Conservation (phyloP, 2,113 vertebrate genomes). For the Psittacula cyanocephala region DNA sequence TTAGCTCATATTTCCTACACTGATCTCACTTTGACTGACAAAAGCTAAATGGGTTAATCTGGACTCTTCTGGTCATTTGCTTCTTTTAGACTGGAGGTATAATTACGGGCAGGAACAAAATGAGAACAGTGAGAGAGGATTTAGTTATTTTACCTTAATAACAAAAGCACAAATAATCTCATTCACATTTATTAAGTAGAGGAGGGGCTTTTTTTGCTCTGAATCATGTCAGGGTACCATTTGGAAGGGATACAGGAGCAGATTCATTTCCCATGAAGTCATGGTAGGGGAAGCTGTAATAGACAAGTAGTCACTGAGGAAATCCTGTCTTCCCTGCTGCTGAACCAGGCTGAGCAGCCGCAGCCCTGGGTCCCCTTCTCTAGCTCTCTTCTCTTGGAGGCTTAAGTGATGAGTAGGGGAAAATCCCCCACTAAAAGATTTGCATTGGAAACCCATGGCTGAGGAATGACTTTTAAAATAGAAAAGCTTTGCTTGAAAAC, state of each 20-base stretch:
- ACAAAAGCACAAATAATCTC: neutral
- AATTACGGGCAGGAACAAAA: neutral
- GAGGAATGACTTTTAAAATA: constrained; percentile 41
- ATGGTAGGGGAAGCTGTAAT: neutral
- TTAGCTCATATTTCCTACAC: neutral
- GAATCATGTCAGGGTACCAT: neutral
- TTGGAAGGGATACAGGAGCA: neutral
- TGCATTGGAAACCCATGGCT: constrained; percentile 9
- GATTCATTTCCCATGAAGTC: neutral
- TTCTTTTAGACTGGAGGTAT: neutral
- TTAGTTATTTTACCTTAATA: neutral
- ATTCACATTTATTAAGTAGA: neutral
- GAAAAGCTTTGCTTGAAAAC: constrained; percentile 46
- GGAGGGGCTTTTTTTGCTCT: rapidly evolving
- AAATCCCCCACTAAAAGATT: constrained; percentile 50
- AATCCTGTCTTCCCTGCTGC: neutral
- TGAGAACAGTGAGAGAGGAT: neutral
- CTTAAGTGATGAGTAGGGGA: constrained; percentile 17
- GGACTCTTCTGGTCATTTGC: neutral
- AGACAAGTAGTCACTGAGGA: neutral
- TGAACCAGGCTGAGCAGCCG: neutral
- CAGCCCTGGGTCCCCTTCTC: neutral
- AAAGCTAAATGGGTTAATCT: neutral
- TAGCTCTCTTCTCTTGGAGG: neutral
- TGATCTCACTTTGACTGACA: neutral